Conservation (phyloP, 2,797 vertebrate species). For the Triplophysa yarkandensis region DNA sequence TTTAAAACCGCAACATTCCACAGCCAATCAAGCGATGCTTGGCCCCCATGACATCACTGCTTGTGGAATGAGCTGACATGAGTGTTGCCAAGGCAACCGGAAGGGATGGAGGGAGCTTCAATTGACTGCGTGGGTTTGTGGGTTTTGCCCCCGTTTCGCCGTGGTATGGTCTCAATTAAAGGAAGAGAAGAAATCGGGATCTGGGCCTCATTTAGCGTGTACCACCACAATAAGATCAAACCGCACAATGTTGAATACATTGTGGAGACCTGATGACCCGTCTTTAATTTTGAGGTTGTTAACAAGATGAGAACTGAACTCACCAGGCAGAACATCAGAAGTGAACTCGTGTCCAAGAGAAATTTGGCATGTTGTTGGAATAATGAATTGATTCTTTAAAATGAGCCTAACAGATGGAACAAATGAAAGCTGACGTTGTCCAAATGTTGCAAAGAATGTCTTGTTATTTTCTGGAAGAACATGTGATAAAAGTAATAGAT, state of each 20-base stretch:
- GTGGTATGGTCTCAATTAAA: constrained; percentile 50
- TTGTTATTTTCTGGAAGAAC: neutral
- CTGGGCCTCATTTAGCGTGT: constrained; percentile 36
- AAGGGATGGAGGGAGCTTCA: constrained; percentile 45
- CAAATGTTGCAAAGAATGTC: constrained; percentile 8
- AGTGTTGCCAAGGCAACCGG: constrained; percentile 50
- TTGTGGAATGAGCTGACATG: constrained; percentile 74
- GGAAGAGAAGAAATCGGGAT: constrained; percentile 10
- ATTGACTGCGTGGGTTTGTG: constrained; percentile 33
- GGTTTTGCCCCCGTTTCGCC: constrained; percentile 41
- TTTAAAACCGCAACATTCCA: constrained; percentile 73
- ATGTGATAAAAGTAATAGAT: neutral
- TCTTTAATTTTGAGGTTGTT: constrained; percentile 21
- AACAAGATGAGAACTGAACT: constrained; percentile 22
- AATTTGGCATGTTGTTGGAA: constrained; percentile 17
- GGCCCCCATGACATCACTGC: constrained; percentile 73
- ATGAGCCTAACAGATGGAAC: constrained; percentile 4
- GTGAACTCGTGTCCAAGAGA: neutral
- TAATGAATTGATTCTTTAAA: neutral
- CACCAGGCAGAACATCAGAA: neutral
- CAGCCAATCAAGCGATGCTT: constrained; percentile 63
- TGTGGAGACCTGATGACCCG: constrained; percentile 9
- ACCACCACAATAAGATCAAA: constrained; percentile 30
- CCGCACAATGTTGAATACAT: constrained; percentile 1
- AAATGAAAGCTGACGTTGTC: neutral